Evolutionary conservation across 2,797 vertebrate genomes (phyloP), one percentile per base, ranked within the genome.

Genomic region (Anomalospiza imberbis): DNA sequence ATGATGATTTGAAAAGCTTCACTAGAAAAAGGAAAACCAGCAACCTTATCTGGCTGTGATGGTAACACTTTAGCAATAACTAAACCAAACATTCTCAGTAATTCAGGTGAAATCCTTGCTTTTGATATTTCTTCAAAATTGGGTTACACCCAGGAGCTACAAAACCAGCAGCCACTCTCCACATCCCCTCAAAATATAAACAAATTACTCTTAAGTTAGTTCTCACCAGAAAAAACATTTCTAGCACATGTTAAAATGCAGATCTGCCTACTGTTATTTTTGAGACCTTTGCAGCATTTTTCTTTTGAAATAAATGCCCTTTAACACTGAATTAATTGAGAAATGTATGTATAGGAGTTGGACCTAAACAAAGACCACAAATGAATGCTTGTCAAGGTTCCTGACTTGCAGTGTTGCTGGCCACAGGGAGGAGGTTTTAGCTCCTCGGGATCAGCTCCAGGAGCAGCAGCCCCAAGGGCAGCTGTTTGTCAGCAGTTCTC

Each of bases 101-200:
- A 96, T 88, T 96, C 74, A 85, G 73, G 90, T 71, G 21, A 85
- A 91, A 85, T 80, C 47, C 11, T 8, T 85, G 28, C 78, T 94
- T 96, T 77, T 89, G 91, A 61, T 72, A 91, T 55, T 90, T 93
- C 95, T 95, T 93, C 68, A 85, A 96, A 96, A 89, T 34, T 91
- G 80, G 20, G 89, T 87, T 94, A 73, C 22, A 58, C 38, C 4
- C 50, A 93, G 34, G 73, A 91, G 68, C 65, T 95, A 67, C 85
- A 84, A 97, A 93, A 96, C 82, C 57, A 90, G 66, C 70, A 81
- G 50, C n/a, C 47, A 36, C 47, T 26, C 50, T 72, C 32, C 57
- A 34, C 32, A 38, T 63, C 21, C 47, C 55, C 68, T 72, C 38
- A 66, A 58, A 44, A 38, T 84, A 58, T 9, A 93, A 93, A 95